phyloP scores from a whole-genome alignment of 2,797 vertebrate species.

The Choloepus didactylus region DNA sequence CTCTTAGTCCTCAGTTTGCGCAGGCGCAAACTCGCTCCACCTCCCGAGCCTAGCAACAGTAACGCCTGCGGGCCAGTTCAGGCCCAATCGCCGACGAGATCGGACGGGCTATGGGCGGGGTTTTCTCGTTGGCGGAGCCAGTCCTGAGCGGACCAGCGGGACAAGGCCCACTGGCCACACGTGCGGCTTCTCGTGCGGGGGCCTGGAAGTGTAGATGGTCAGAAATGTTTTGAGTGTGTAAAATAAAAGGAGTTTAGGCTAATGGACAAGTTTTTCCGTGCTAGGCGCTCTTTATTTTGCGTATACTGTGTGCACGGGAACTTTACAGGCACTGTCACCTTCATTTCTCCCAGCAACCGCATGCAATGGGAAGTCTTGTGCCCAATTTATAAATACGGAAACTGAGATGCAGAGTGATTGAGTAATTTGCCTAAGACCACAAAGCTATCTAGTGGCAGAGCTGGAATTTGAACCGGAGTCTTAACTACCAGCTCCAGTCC shows the following conservation, averaged over 20 bases:
- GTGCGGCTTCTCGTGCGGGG: fast-evolving
- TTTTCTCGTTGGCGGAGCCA: not conserved
- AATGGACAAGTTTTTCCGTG: not conserved
- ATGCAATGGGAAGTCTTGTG: not conserved
- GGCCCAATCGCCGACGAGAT: not conserved
- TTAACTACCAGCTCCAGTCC: not conserved
- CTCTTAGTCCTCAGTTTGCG: not conserved
- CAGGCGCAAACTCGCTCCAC: not conserved
- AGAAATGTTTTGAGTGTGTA: not conserved
- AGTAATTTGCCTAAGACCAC: not conserved
- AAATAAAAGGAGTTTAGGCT: not conserved
- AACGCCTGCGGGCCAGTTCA: fast-evolving
- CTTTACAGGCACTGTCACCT: not conserved
- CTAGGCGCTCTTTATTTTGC: not conserved
- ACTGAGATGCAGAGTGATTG: not conserved
- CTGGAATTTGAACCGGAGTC: constrained; percentile 18
- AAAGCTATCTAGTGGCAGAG: not conserved
- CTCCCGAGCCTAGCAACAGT: constrained; percentile 32
- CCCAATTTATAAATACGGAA: constrained; percentile 39
- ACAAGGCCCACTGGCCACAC: constrained; percentile 57
- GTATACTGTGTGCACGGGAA: not conserved
- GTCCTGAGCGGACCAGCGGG: not conserved
- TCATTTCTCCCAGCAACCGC: not conserved
- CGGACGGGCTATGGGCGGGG: not conserved
- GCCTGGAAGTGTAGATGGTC: not conserved